Evolutionary conservation across 2,113 vertebrate species (phyloP).

Genomic region (Neogobius melanostomus): DNA sequence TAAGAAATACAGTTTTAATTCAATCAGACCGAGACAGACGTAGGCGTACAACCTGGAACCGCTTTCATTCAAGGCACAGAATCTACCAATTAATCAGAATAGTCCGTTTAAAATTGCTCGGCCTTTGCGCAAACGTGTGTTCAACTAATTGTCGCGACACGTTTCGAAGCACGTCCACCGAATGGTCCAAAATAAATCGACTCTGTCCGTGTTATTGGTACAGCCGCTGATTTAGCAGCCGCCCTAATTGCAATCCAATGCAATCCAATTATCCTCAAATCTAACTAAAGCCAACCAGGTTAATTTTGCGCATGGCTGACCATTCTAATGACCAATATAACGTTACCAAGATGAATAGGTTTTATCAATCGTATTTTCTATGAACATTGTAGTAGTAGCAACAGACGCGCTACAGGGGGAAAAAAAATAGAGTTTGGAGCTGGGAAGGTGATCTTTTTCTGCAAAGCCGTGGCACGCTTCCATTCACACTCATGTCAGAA

Average conservation of each 20-base stretch:
- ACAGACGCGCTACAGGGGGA: neutral
- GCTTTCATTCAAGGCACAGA: too few species aligned
- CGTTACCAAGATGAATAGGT: conserved; percentile 2
- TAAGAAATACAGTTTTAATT: too few species aligned
- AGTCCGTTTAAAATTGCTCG: too few species aligned
- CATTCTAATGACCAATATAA: conserved; percentile 5
- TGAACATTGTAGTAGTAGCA: neutral
- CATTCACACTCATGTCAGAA: neutral
- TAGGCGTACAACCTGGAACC: too few species aligned
- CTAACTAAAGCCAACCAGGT: neutral
- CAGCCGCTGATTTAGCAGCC: neutral
- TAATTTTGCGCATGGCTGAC: conserved; percentile 1
- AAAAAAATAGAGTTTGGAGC: neutral
- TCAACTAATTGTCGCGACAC: too few species aligned
- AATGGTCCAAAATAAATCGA: neutral
- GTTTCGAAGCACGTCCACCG: too few species aligned
- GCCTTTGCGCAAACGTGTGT: too few species aligned
- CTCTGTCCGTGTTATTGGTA: neutral
- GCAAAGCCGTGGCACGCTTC: neutral
- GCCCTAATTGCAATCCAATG: conserved; percentile 2
- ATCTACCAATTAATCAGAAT: too few species aligned
- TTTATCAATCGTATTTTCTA: neutral
- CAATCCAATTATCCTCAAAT: neutral
- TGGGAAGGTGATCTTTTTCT: neutral
- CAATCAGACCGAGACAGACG: too few species aligned